These are phyloP conservation scores for Anarhynchus alexandrinus DNA, from an alignment of 2,113 vertebrate species.

Conservation along the genomic window DNA sequence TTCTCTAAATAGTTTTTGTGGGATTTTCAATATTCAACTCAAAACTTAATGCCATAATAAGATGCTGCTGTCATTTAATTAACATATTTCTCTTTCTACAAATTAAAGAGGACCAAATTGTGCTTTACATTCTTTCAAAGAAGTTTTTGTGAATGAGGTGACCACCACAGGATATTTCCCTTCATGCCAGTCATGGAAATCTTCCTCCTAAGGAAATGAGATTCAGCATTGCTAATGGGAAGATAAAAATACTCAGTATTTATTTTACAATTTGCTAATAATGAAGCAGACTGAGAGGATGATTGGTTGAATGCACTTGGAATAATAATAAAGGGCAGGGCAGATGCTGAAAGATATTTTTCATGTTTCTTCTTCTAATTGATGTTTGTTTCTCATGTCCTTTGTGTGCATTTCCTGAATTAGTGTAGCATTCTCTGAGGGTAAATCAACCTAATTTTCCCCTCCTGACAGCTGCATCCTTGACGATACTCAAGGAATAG, in stretches of 20 bases:
- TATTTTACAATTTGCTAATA: slow-evolving; percentile 34
- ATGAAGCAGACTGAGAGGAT: slow-evolving; percentile 4
- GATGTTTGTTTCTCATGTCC: slow-evolving; percentile 40
- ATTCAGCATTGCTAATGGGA: neutral
- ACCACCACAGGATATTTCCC: neutral
- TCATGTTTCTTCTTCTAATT: slow-evolving; percentile 31
- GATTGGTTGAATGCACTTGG: slow-evolving; percentile 25
- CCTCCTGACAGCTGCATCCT: slow-evolving; percentile 24
- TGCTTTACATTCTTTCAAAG: neutral
- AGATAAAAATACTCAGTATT: slow-evolving; percentile 22
- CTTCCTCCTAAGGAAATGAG: slow-evolving; percentile 3
- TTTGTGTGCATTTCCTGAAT: slow-evolving; percentile 49
- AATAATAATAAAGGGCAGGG: slow-evolving; percentile 46
- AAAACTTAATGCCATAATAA: neutral
- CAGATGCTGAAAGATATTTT: slow-evolving; percentile 12
- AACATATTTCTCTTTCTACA: neutral
- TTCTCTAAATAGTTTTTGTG: neutral
- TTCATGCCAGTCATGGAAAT: neutral
- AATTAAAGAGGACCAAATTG: neutral
- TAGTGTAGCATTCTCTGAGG: neutral
- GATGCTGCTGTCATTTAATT: neutral
- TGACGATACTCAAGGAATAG: neutral
- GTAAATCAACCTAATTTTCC: slow-evolving; percentile 31
- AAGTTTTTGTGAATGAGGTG: neutral
- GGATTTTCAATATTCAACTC: neutral